Base-by-base conservation (phyloP, 2,113 vertebrate genomes). In the Tympanuchus pallidicinctus region DNA sequence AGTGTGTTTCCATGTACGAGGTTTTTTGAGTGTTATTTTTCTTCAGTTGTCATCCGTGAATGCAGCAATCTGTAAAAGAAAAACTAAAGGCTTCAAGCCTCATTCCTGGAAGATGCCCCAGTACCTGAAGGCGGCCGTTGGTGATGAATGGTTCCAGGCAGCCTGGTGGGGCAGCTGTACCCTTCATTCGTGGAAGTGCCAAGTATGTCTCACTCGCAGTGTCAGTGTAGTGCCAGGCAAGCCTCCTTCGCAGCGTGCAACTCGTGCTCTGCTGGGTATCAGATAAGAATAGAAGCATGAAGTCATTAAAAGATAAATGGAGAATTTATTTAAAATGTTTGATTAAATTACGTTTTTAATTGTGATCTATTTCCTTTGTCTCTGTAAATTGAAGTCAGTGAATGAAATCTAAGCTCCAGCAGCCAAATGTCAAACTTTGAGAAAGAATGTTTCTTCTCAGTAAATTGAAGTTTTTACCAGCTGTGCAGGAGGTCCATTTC, bases 91-190 rank as follows among this genome's bases (percentile, higher is more conserved):
- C n/a, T 88, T 90, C 90, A 83, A 60, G 47, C 72, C 69, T 83
- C 83, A 28, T 42, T 95, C 85, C 76, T 59, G 47, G 87, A 86
- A 85, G 78, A 80, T 92, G 72, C 84, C 81, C 86, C 54, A 65
- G 81, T 84, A 34, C 71, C 64, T 50, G 59, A 70, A 61, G 8
- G 59, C 54, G 87, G 63, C 84, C 66, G 0, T 47, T 92, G 45
- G 7, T 52, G 30, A 40, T 36, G 60, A 18, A 22, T 6, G 70
- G 64, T 60, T 73, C 50, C 56, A 89, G 87, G 22, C 69, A 65
- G 61, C 43, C 72, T 71, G 21, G 21, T 86, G 65, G 38, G n/a
- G 5, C 34, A 63, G 22, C 30, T 2, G 11, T 28, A 85, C 54
- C 67, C 43, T 72, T 77, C 59, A 48, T 69, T 82, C 21, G 1